Evolutionary conservation across 2,888 invertebrate genomes (phyloP), one percentile per base, ranked within the genome.

Genomic region (Aporophyla nigra): DNA sequence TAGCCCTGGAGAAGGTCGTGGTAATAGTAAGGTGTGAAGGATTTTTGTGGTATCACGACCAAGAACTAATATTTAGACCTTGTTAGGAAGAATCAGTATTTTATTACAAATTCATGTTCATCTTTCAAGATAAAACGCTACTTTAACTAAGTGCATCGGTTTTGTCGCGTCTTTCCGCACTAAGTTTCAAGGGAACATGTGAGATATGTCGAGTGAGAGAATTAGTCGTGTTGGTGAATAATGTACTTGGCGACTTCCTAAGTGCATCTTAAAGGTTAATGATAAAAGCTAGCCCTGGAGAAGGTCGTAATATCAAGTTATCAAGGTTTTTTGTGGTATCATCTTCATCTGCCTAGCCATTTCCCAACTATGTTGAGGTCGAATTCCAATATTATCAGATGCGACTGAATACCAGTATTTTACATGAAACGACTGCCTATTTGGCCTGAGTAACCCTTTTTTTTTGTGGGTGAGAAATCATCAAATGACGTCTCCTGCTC

Each of bases 21-120:
- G 33, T 33, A 33, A 14, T 10, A 27, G 40, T 21, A 19, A 7
- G 12, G n/a, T 27, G 7, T 27, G 51, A 51, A 74, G 74, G 74
- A 21, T 43, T 56, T 53, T n/a, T 43, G 14, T 43, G 16, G 4
- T 70, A n/a, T 53, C 66, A 43, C 12, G 85, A 46, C 85, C 85
- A 33, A 84, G 81, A 82, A 85, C 81, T 80, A 49, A 61, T 81
- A 81, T 24, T 5, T 19, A 43, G 19, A 43, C 85, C 81, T 82
- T 54, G 81, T 24, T 59, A 6, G 9, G 33, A 43, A 12, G 40
- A 61, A 65, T 68, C 75, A 24, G 75, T 66, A 33, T 70, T 82
- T 84, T 80, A 82, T 82, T 82, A 49, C 61, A 58, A 61, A 66
- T 81, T 84, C 81, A 84, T 82, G 81, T 12, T 21, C 85, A 82